Evolutionary conservation across 2,888 invertebrate species (phyloP).

Genomic region (Nemotelus nigrinus): DNA sequence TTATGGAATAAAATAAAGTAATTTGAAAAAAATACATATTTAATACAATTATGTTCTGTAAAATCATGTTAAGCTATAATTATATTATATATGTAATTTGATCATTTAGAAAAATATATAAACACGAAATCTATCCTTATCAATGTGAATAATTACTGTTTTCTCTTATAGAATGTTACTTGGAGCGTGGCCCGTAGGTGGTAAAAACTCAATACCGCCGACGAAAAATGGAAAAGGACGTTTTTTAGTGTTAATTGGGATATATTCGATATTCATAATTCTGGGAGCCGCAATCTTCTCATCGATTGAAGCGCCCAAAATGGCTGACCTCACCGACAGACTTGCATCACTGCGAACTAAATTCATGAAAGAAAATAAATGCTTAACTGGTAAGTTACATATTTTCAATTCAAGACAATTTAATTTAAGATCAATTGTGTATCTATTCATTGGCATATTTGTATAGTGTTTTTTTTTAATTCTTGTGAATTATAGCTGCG

Average conservation of each 20-base stretch:
- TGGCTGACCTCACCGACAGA: constrained; percentile 69
- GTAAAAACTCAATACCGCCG: constrained; percentile 56
- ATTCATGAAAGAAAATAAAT: constrained; percentile 72
- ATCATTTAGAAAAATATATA: no score
- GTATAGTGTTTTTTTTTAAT: no score
- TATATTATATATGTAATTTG: no score
- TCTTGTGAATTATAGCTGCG: no score
- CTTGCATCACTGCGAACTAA: constrained; percentile 68
- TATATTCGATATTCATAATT: constrained; percentile 70
- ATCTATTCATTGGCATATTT: no score
- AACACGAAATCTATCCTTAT: no score
- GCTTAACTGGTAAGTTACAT: constrained; percentile 72
- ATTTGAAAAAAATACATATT: no score
- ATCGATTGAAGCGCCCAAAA: constrained; percentile 80
- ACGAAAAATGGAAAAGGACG: constrained; percentile 62
- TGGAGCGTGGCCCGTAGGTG: constrained; percentile 59
- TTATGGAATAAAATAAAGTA: no score
- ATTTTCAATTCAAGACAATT: no score
- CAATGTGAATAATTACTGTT: background rate
- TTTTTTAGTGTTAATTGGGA: constrained; percentile 64
- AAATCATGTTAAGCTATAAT: no score
- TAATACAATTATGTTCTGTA: no score
- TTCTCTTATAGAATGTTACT: constrained; percentile 56
- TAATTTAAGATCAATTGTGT: no score
- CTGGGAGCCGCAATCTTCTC: constrained; percentile 83